Percentiles rank a stretch among this genome's conserved stretches.
Evolutionary conservation across 2,888 invertebrate genomes (phyloP).

Genomic region (Ceratothoa steindachneri): DNA sequence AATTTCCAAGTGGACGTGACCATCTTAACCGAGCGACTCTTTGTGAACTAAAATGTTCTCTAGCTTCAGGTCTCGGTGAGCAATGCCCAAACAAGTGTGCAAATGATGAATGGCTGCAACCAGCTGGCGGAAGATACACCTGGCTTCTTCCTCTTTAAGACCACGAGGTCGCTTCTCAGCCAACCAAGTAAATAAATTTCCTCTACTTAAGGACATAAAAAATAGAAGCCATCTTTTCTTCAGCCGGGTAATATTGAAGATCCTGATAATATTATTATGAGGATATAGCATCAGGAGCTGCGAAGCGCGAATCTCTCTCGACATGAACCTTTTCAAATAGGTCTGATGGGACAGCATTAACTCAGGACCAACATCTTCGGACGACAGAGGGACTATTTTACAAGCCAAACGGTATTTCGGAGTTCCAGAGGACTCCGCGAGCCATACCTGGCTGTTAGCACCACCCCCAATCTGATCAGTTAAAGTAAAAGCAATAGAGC

Average conservation of each 20-base stretch:
- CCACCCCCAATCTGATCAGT: not conserved
- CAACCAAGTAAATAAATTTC: not conserved
- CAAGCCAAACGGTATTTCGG: not conserved
- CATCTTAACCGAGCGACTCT: not conserved
- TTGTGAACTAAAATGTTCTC: constrained; percentile 12
- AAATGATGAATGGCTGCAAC: not conserved
- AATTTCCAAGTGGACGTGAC: not conserved
- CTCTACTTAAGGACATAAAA: not conserved
- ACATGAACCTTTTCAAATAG: not conserved
- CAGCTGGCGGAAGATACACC: not conserved
- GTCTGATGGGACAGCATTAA: not conserved
- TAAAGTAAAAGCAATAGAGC: not conserved
- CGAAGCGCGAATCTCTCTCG: not conserved
- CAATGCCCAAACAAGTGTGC: not conserved
- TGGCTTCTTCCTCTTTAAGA: not conserved
- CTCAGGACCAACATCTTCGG: not conserved
- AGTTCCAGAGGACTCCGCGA: not conserved
- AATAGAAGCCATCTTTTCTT: not conserved
- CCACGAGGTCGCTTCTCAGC: not conserved
- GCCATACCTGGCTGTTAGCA: not conserved
- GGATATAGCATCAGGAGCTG: not conserved
- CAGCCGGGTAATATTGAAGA: not conserved
- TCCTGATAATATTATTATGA: constrained; percentile 1
- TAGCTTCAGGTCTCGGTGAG: constrained; percentile 19
- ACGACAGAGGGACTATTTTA: not conserved